phyloP scores from a whole-genome alignment of 2,113 vertebrate species.

The Tenebrosternarchus preto region DNA sequence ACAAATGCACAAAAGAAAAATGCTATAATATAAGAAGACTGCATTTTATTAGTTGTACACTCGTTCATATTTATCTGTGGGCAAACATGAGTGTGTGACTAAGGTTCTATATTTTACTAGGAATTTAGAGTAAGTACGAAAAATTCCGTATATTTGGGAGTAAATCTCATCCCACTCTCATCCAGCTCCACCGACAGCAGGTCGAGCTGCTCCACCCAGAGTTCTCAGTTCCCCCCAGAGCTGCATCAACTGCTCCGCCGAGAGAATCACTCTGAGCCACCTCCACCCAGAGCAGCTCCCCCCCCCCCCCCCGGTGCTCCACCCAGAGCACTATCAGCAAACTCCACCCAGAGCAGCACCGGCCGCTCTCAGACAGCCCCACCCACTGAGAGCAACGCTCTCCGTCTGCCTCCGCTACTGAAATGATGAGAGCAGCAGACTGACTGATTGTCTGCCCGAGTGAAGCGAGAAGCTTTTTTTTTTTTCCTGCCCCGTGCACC shows the following conservation, averaged over 20 bases:
- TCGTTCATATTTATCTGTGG: background rate
- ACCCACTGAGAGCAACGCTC: too few species aligned
- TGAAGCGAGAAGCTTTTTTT: slow-evolving; percentile 25
- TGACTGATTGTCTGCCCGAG: slow-evolving; percentile 36
- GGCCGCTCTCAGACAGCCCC: too few species aligned
- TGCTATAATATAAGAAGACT: background rate
- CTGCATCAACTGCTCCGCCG: background rate
- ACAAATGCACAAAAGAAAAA: background rate
- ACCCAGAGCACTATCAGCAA: background rate
- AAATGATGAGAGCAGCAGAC: slow-evolving; percentile 19
- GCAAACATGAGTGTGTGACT: background rate
- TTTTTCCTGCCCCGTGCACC: background rate
- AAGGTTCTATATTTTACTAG: background rate
- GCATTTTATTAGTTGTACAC: background rate
- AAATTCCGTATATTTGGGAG: background rate
- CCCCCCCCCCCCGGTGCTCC: too few species aligned
- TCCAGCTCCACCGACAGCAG: too few species aligned
- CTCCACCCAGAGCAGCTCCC: too few species aligned
- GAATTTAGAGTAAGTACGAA: slow-evolving; percentile 1
- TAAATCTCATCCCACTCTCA: background rate
- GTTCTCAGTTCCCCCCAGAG: too few species aligned
- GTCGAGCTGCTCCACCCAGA: too few species aligned
- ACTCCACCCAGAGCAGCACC: too few species aligned
- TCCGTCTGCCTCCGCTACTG: background rate
- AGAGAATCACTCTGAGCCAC: slow-evolving; percentile 14